Percentiles rank a stretch among this genome's conserved stretches.
Conservation (phyloP, 1,140 invertebrate species). For the Eciton burchellii region DNA sequence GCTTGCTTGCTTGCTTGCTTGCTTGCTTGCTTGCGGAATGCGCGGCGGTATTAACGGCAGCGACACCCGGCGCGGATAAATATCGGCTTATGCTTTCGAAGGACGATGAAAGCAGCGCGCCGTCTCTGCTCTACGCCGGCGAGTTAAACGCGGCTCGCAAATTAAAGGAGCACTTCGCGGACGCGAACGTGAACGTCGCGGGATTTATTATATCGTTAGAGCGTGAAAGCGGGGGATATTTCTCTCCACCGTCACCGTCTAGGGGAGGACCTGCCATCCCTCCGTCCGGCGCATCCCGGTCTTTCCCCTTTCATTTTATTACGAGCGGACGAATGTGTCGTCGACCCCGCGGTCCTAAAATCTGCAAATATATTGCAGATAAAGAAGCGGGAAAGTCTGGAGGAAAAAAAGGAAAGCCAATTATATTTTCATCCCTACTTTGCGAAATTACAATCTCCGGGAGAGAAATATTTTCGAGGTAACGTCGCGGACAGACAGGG, state of each 20-base stretch:
- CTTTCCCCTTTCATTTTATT: constrained; percentile 59
- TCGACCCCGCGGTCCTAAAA: constrained; percentile 45
- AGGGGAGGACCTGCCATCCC: constrained; percentile 53
- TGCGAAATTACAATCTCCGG: constrained; percentile 3
- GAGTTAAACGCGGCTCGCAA: constrained; percentile 56
- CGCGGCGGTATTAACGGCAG: constrained; percentile 18
- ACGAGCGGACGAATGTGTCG: constrained; percentile 55
- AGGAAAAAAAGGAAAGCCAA: neutral
- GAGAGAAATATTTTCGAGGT: neutral
- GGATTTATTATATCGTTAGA: constrained; percentile 65
- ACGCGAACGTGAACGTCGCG: constrained; percentile 54
- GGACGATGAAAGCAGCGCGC: constrained; percentile 46
- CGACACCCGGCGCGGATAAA: constrained; percentile 33
- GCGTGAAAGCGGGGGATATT: constrained; percentile 64
- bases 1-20: constrained; percentile 5
- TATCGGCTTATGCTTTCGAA: constrained; percentile 48
- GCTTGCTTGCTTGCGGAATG: neutral
- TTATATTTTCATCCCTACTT: constrained; percentile 1
- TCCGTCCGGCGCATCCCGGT: constrained; percentile 45
- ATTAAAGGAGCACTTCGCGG: constrained; percentile 59
- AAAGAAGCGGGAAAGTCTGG: constrained; percentile 23
- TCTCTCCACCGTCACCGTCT: constrained; percentile 50
- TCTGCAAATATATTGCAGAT: constrained; percentile 52
- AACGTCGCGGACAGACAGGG: neutral
- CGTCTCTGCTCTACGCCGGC: constrained; percentile 46